Conservation (phyloP, 2,888 invertebrate genomes). For the Steinernema hermaphroditum region DNA sequence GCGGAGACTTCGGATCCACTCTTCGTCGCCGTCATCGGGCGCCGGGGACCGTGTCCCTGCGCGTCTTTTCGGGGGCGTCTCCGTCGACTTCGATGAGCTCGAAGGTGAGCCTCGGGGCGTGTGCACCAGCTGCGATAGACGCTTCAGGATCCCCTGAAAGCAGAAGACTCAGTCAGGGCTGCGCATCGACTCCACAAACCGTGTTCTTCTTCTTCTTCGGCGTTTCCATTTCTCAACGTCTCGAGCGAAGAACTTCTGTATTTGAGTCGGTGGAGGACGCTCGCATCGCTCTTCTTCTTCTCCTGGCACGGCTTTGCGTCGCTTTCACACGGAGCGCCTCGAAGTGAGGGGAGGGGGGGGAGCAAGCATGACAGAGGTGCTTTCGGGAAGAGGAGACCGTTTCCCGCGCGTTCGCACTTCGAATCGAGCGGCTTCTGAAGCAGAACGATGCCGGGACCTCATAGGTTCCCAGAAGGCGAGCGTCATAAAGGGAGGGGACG, state of each 20-base stretch:
- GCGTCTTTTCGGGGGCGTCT: background rate
- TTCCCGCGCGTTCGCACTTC: constrained; percentile 1
- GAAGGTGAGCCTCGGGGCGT: background rate
- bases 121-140: background rate
- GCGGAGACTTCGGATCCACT: background rate
- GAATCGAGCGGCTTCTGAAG: background rate
- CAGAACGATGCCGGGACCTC: background rate
- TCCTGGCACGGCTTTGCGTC: no score
- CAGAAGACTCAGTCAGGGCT: background rate
- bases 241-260: background rate
- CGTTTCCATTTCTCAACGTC: background rate
- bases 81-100: background rate
- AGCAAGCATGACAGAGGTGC: background rate
- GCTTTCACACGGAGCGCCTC: no score
- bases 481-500: background rate
- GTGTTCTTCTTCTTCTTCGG: background rate
- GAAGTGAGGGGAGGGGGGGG: no score
- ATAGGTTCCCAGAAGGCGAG: background rate
- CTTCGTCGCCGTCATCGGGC: background rate
- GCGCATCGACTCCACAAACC: background rate
- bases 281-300: background rate
- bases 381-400: background rate
- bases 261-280: background rate
- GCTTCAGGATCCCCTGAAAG: constrained; percentile 5
- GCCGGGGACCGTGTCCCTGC: background rate